Base-by-base conservation (phyloP, 2,113 vertebrate species). In the Larimichthys crocea region DNA sequence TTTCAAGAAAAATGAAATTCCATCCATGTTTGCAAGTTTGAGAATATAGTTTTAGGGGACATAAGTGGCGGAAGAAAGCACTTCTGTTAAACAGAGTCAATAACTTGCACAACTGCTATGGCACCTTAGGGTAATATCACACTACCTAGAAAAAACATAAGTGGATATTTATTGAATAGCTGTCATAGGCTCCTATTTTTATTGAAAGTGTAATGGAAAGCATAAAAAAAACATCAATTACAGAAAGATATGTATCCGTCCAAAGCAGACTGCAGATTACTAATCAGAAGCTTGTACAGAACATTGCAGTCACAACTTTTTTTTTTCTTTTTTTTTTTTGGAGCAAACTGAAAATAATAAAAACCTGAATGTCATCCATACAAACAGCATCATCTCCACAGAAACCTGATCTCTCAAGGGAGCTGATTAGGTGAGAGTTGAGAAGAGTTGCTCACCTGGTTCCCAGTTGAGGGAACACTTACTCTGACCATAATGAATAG, bases 1-100 rank as follows among this genome's bases (percentile, higher is more conserved):
- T 94, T 92, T 92, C 92, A 76, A 85, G 66, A 91, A 93, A 92
- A 91, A 90, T 86, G 91, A 89, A 93, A 94, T 90, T 90, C 67
- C 87, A 94, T 93, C 83, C 84, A 76, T 89, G 82, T 77, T 85
- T 90, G 74, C 59, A 71, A 76, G 81, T 90, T 85, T 80, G 69
- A 82, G 74, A 55, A 80, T 77, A 79, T 83, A 69, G 77, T 86
- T 92, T 80, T 83, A 80, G 76, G 80, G 78, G 79, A 86, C 79
- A 55, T 84, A 67, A 80, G 77, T 5, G 72, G 74, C 61, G 60
- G 84, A 90, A 86, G 73, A 86, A 85, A 85, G 82, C 83, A 62
- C 74, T 87, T 91, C 40, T 85, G 85, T 92, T 93, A 90, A 93
- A 91, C 74, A 86, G 77, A 88, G 91, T 93, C 93, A 88, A 93